Conservation (phyloP, 2,113 vertebrate genomes). For the Pristiophorus japonicus region DNA sequence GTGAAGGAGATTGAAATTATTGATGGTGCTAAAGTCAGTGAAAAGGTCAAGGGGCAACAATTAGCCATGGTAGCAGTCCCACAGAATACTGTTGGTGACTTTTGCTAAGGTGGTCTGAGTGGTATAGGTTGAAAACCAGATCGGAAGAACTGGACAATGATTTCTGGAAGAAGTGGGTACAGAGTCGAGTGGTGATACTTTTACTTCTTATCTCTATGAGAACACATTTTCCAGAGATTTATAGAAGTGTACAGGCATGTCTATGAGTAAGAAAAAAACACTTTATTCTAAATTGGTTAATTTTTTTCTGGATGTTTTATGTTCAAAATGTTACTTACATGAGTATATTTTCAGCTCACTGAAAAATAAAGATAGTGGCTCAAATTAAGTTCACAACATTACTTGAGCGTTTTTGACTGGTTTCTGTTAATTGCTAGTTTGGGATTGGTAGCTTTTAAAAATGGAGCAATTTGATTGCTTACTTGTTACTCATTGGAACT, state of each 20-base stretch:
- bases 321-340: background rate
- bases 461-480: background rate
- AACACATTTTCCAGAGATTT: background rate
- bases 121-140: no score
- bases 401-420: background rate
- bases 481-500: background rate
- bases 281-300: background rate
- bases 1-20: no score
- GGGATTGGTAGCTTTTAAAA: background rate
- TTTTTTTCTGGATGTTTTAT: background rate
- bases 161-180: no score
- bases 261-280: background rate
- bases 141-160: no score
- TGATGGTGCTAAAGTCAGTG: no score
- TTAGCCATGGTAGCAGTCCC: no score
- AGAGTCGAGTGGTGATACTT: background rate
- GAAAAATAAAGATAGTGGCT: background rate
- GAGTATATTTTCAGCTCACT: background rate
- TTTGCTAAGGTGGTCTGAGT: no score
- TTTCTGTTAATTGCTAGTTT: background rate
- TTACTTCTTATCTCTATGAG: background rate
- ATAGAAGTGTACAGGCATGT: background rate
- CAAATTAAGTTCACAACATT: background rate
- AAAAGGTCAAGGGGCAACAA: no score
- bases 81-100: no score